Percentiles rank a stretch among this genome's conserved stretches.
These are phyloP conservation scores for Pardalotus punctatus DNA, from an alignment of 2,113 vertebrate species.

Conservation along the genomic window DNA sequence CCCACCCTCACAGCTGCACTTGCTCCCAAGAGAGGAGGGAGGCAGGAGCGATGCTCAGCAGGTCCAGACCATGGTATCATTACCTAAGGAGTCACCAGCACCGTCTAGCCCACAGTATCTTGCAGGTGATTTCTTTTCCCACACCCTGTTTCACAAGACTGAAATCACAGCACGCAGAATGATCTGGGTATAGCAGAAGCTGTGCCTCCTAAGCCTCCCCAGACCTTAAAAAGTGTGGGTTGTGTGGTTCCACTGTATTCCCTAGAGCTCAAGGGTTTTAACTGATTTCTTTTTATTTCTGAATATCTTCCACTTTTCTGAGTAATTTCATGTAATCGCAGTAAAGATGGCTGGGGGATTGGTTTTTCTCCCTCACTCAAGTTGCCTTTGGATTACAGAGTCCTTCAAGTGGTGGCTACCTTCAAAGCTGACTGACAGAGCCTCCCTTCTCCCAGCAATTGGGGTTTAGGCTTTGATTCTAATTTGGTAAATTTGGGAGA, in stretches of 20 bases:
- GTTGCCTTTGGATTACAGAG: neutral
- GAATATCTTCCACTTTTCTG: neutral
- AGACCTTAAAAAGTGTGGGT: neutral
- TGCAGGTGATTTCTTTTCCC: neutral
- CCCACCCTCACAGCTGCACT: neutral
- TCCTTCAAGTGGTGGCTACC: neutral
- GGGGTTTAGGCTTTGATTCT: neutral
- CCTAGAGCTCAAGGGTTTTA: neutral
- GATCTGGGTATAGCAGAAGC: neutral
- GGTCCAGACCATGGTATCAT: neutral
- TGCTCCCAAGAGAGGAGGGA: neutral
- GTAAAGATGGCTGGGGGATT: neutral
- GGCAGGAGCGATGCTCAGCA: neutral
- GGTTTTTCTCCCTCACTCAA: neutral
- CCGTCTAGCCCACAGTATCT: neutral
- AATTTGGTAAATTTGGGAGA: neutral
- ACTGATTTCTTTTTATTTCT: neutral
- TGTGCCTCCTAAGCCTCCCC: neutral
- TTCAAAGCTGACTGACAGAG: neutral
- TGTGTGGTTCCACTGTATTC: neutral
- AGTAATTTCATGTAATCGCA: neutral
- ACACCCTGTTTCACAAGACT: neutral
- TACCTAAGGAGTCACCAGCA: neutral
- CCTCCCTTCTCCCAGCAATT: neutral
- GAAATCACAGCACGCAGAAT: neutral